A percentile compares a stretch with the other conserved stretches of the same genome.
Evolutionary conservation across 2,888 invertebrate genomes (phyloP).

Genomic region (Lordiphosa andalusiaca): DNA sequence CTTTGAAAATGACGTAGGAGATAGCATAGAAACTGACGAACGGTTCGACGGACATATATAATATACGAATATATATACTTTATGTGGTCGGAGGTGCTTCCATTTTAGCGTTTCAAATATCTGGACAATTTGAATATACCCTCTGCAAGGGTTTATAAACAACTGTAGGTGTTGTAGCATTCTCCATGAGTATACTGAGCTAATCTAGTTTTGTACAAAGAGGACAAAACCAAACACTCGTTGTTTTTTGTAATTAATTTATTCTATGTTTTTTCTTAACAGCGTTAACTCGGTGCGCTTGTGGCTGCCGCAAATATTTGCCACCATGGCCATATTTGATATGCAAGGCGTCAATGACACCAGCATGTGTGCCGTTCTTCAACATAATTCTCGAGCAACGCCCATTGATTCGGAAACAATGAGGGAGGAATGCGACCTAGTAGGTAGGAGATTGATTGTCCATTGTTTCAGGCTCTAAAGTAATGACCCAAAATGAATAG

Average conservation of each 20-base stretch:
- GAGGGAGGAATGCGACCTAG: conserved; percentile 46
- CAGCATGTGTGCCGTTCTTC: conserved; percentile 71
- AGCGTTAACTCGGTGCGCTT: conserved; percentile 90
- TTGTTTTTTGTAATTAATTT: neutral
- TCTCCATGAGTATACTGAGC: no score
- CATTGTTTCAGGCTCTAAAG: conserved; percentile 39
- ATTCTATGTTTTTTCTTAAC: neutral
- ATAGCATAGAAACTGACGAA: no score
- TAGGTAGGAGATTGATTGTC: conserved; percentile 47
- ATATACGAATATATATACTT: no score
- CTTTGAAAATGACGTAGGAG: no score
- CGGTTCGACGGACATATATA: no score
- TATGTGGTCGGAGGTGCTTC: no score
- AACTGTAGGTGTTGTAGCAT: no score
- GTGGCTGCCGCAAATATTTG: conserved; percentile 92
- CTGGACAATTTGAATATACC: no score
- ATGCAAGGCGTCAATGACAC: conserved; percentile 43
- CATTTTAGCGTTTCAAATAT: no score
- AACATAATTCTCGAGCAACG: conserved; percentile 37
- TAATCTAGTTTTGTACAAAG: no score
- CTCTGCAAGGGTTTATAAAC: no score
- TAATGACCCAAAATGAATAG: conserved; percentile 35
- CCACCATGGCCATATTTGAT: conserved; percentile 83
- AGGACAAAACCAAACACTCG: no score
- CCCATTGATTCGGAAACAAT: conserved; percentile 1